Percentiles rank a stretch among this genome's conserved stretches.
phyloP scores from a whole-genome alignment of 37 sponge, comb jelly and placozoan genomes.

The Sycon ciliatum region DNA sequence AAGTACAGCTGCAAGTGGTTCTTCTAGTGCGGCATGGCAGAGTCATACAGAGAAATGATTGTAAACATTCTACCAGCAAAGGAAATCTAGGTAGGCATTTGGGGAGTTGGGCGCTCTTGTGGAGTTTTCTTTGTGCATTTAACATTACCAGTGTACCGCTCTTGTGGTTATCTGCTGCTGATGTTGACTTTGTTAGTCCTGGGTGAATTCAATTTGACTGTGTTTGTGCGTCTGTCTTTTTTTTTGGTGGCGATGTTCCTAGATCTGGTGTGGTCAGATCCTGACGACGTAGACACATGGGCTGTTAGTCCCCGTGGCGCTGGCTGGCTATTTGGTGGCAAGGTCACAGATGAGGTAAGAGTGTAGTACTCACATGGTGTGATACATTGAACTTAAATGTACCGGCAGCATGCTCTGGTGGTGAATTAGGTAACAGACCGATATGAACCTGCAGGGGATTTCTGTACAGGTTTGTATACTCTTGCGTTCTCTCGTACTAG shows the following conservation, averaged over 20 bases:
- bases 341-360: slow-evolving; percentile 78
- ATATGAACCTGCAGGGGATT: neutral
- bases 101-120: too few relatives aligned
- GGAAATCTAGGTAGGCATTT: too few relatives aligned
- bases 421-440: too few relatives aligned
- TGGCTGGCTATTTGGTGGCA: slow-evolving; percentile 94
- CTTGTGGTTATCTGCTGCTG: neutral
- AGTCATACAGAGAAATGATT: too few relatives aligned
- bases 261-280: slow-evolving; percentile 99
- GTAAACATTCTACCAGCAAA: too few relatives aligned
- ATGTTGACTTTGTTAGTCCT: neutral
- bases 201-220: neutral
- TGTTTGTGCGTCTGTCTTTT: neutral
- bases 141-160: too few relatives aligned
- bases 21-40: too few relatives aligned
- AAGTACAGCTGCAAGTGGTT: too few relatives aligned
- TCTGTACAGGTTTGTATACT: neutral
- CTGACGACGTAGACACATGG: slow-evolving; percentile 98
- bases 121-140: too few relatives aligned
- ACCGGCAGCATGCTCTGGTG: too few relatives aligned
- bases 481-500: neutral
- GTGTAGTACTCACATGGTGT: too few relatives aligned
- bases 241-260: neutral
- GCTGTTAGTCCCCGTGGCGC: slow-evolving; percentile 96
- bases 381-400: too few relatives aligned